These are phyloP conservation scores for Stichodactyla helianthus DNA, from an alignment of 64 coral and sea anemone genomes.

Conservation along the genomic window DNA sequence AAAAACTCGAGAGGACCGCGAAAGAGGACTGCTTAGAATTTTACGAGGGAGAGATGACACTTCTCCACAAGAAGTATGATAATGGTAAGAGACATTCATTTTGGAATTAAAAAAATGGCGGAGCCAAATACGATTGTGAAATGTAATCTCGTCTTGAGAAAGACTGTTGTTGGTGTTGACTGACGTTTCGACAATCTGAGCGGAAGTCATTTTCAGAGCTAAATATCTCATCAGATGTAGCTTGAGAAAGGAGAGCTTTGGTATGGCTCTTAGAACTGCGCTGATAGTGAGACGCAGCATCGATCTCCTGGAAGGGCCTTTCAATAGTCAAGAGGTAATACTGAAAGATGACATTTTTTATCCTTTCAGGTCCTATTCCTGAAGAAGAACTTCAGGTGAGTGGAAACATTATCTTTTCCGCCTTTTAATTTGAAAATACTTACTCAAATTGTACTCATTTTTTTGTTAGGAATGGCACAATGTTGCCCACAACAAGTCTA, in stretches of 20 bases:
- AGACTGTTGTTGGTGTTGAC: no score
- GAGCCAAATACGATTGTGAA: no score
- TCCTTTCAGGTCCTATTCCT: conserved; percentile 22
- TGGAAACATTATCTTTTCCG: background rate
- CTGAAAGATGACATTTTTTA: background rate
- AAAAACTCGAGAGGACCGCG: conserved; percentile 58
- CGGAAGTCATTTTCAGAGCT: no score
- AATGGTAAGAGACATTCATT: conserved; percentile 28
- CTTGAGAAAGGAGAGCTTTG: no score
- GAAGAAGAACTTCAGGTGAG: conserved; percentile 14
- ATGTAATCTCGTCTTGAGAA: no score
- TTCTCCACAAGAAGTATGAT: conserved; percentile 58
- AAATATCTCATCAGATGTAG: no score
- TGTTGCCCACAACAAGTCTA: conserved; percentile 20
- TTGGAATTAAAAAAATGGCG: background rate
- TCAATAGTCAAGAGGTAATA: no score
- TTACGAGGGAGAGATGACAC: conserved; percentile 64
- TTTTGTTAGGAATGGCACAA: conserved; percentile 44
- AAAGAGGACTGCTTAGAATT: conserved; percentile 65
- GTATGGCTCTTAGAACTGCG: no score
- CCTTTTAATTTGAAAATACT: background rate
- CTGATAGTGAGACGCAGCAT: no score
- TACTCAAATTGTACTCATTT: background rate
- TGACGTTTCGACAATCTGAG: no score
- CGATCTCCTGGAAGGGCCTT: no score